Evolutionary conservation across 2,797 vertebrate species (phyloP).

Genomic region (Zalophus californianus): DNA sequence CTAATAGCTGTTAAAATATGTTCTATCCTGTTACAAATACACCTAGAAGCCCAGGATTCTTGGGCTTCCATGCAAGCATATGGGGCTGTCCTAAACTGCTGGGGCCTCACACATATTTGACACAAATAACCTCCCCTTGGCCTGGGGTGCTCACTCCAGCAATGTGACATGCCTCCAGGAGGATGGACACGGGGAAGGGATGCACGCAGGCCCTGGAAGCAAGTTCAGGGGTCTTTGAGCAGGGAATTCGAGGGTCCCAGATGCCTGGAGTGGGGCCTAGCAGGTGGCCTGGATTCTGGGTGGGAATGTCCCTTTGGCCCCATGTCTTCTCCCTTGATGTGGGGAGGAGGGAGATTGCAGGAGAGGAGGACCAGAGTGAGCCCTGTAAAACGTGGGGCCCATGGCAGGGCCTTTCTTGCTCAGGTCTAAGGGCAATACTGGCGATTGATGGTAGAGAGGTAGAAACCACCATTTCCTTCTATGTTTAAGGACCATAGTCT

Average conservation of each 20-base stretch:
- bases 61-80: neutral
- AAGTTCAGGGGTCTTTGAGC: neutral
- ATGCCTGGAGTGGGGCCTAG: neutral
- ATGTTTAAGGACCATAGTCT: neutral
- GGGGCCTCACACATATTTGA: neutral
- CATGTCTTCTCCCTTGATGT: neutral
- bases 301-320: neutral
- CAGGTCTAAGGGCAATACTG: neutral
- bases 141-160: neutral
- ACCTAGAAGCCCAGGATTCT: neutral
- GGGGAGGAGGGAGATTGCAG: neutral
- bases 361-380: neutral
- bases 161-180: neutral
- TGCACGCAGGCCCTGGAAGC: neutral
- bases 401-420: neutral
- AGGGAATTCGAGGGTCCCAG: neutral
- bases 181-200: neutral
- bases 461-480: neutral
- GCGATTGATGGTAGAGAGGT: neutral
- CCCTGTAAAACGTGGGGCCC: neutral
- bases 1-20: constrained; percentile 7
- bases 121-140: neutral
- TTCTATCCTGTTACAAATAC: neutral
- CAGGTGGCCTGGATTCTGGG: neutral
- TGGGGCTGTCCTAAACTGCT: neutral